phyloP scores from a whole-genome alignment of 2,113 vertebrate species.

The Zingel zingel region DNA sequence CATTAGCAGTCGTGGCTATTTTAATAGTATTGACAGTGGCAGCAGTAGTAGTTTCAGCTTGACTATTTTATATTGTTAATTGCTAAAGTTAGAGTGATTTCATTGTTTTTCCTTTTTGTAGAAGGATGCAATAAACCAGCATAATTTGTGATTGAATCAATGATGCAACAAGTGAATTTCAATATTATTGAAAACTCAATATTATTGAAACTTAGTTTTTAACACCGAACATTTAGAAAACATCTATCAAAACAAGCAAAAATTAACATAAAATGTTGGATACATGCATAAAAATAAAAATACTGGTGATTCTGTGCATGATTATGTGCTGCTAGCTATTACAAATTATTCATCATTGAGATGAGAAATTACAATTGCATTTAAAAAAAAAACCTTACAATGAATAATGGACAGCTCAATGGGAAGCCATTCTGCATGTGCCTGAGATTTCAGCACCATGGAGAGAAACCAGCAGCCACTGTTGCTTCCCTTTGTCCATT shows the following conservation, averaged over 20 bases:
- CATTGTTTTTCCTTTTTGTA: neutral
- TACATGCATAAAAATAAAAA: neutral
- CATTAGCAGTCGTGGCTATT: neutral
- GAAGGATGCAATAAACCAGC: neutral
- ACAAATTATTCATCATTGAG: neutral
- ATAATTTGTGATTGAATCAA: neutral
- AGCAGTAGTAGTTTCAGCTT: neutral
- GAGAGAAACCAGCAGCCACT: conserved; percentile 47
- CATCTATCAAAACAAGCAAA: neutral
- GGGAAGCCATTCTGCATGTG: neutral
- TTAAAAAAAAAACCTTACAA: neutral
- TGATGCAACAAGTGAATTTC: conserved; percentile 40
- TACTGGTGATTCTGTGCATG: neutral
- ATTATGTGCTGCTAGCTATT: neutral
- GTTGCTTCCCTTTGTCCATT: conserved; percentile 18
- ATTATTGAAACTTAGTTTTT: no score
- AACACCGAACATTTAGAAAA: neutral
- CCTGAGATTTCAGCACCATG: conserved; percentile 65
- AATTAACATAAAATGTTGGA: neutral
- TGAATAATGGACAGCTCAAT: neutral
- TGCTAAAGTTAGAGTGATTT: neutral
- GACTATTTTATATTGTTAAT: neutral
- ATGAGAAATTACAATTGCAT: no score
- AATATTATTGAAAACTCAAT: no score
- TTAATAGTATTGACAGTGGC: neutral